Evolutionary conservation across 2,797 vertebrate genomes (phyloP).

Genomic region (Loriculus beryllinus): DNA sequence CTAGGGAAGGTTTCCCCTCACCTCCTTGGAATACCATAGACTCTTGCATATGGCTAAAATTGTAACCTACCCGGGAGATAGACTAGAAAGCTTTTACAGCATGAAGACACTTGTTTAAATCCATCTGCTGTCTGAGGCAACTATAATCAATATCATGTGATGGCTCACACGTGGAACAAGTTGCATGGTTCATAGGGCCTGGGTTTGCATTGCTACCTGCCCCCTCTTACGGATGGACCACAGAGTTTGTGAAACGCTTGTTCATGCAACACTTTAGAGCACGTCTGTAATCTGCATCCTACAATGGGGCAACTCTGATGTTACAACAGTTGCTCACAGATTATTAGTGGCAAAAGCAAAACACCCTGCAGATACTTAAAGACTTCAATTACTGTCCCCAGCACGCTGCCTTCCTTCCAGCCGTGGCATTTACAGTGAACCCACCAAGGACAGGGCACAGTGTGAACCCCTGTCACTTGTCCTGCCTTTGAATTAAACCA

Average conservation of each 20-base stretch:
- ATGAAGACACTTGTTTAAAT: background rate
- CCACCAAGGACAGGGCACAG: background rate
- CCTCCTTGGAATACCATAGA: background rate
- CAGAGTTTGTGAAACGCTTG: background rate
- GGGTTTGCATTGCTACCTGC: background rate
- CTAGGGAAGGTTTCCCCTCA: background rate
- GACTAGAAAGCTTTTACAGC: background rate
- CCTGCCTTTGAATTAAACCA: background rate
- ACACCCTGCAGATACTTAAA: background rate
- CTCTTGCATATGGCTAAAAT: background rate
- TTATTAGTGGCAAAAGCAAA: background rate
- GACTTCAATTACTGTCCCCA: background rate
- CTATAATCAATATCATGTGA: background rate
- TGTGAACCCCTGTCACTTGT: rapidly evolving
- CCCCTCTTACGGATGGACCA: background rate
- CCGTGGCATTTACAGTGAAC: background rate
- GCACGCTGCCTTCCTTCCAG: background rate
- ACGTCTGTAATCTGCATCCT: background rate
- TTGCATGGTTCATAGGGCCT: background rate
- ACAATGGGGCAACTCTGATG: rapidly evolving
- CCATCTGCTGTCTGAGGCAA: constrained; percentile 43
- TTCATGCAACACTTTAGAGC: background rate
- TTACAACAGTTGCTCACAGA: background rate
- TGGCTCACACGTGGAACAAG: background rate
- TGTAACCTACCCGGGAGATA: background rate